Percentiles rank a stretch among this genome's conserved stretches.
Evolutionary conservation across 2,888 invertebrate genomes (phyloP).

Genomic region (Myathropa florea): DNA sequence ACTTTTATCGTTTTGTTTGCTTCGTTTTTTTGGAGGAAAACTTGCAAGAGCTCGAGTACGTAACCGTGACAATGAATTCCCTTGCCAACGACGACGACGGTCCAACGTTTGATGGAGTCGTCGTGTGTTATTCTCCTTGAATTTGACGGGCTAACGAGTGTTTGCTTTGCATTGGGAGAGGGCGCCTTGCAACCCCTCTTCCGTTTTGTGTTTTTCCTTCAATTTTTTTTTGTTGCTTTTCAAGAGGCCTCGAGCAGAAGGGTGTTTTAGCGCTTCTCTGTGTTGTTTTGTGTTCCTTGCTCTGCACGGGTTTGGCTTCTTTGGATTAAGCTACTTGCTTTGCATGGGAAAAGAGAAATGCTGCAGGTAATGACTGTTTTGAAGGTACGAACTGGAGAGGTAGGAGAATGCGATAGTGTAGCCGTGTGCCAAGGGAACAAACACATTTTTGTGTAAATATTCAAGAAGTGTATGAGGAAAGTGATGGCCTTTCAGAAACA

Average conservation of each 20-base stretch:
- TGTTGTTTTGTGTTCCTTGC: not conserved
- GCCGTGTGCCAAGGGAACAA: not conserved
- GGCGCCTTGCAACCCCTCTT: conserved; percentile 41
- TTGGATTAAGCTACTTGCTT: not conserved
- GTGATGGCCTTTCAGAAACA: too few relatives aligned
- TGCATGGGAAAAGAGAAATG: not conserved
- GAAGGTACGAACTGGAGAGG: not conserved
- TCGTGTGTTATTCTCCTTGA: conserved; percentile 4
- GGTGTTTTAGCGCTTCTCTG: not conserved
- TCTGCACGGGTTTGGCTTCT: not conserved
- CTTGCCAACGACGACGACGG: not conserved
- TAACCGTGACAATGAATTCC: conserved; percentile 60
- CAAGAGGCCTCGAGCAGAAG: not conserved
- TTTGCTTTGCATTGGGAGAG: conserved; percentile 63
- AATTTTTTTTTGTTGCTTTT: not conserved
- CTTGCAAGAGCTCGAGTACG: conserved; percentile 21
- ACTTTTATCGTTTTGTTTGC: not conserved
- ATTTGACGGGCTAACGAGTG: conserved; percentile 64
- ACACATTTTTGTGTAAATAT: not conserved
- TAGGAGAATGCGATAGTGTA: not conserved
- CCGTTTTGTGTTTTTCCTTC: not conserved
- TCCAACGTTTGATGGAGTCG: not conserved
- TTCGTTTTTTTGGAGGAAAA: conserved; percentile 6
- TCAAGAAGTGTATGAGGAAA: too few relatives aligned
- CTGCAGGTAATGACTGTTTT: not conserved